Evolutionary conservation across 2,888 invertebrate genomes (phyloP).

Genomic region (Phengaris arion): DNA sequence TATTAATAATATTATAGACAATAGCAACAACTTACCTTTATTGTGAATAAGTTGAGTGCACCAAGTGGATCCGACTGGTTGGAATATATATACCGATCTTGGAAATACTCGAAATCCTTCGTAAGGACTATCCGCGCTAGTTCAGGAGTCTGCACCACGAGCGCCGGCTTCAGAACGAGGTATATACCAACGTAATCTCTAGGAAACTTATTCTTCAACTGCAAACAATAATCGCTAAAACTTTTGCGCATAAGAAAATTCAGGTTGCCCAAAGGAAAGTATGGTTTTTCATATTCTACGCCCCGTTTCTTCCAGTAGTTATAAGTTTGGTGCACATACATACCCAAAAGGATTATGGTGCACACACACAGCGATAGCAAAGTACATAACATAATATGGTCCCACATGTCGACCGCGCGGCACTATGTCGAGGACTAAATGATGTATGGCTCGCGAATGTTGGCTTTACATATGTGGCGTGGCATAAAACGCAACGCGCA

Average conservation of each 20-base stretch:
- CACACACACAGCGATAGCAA: conserved; percentile 33
- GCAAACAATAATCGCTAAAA: conserved; percentile 51
- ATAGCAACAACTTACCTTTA: conserved; percentile 49
- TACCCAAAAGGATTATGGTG: conserved; percentile 45
- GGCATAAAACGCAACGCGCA: no score
- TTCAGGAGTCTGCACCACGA: conserved; percentile 58
- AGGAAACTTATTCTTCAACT: conserved; percentile 48
- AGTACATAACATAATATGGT: background rate
- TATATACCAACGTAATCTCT: conserved; percentile 57
- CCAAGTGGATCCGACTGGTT: conserved; percentile 57
- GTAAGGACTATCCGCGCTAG: conserved; percentile 53
- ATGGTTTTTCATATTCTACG: conserved; percentile 54
- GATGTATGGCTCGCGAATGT: background rate
- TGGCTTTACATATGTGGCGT: background rate
- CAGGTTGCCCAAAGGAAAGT: conserved; percentile 54
- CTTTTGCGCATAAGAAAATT: conserved; percentile 57
- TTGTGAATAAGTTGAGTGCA: conserved; percentile 58
- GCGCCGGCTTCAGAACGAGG: conserved; percentile 53
- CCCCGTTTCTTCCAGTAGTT: conserved; percentile 60
- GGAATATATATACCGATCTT: conserved; percentile 52
- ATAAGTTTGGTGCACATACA: conserved; percentile 50
- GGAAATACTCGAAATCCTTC: conserved; percentile 56
- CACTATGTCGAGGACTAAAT: background rate
- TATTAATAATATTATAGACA: background rate
- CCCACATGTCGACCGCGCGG: conserved; percentile 20